Conservation (phyloP, 2,797 vertebrate genomes). For the Cephalopachus bancanus region DNA sequence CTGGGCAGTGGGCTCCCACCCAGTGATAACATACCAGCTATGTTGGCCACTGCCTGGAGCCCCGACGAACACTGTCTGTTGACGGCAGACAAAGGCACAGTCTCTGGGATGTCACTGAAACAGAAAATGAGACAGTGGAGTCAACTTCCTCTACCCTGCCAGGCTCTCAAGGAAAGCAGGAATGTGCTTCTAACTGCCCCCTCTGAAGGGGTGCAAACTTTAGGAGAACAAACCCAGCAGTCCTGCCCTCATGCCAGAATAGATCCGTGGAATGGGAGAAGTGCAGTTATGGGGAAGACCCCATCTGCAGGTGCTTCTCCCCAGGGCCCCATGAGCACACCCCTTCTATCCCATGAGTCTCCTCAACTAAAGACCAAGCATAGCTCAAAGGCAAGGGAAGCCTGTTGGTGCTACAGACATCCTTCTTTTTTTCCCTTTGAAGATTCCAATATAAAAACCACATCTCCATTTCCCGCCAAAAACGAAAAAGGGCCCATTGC, state of each 20-base stretch:
- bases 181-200: neutral
- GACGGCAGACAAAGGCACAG: conserved; percentile 92
- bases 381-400: neutral
- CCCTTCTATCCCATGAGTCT: neutral
- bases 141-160: neutral
- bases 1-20: neutral
- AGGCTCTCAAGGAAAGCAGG: neutral
- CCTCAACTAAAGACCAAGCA: neutral
- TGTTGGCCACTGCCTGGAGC: conserved; percentile 95
- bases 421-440: neutral
- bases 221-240: neutral
- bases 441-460: conserved; percentile 6
- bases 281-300: neutral
- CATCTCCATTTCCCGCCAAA: neutral
- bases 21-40: conserved; percentile 91
- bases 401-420: neutral
- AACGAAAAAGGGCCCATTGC: neutral
- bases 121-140: neutral
- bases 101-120: conserved; percentile 95
- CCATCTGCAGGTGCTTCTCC: neutral
- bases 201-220: neutral
- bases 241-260: neutral
- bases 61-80: conserved; percentile 97
- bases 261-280: neutral
- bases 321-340: neutral